Percentiles rank a stretch among this genome's conserved stretches.
Evolutionary conservation across 2,888 invertebrate species (phyloP).

Genomic region (Hemicrepidius hirtus): DNA sequence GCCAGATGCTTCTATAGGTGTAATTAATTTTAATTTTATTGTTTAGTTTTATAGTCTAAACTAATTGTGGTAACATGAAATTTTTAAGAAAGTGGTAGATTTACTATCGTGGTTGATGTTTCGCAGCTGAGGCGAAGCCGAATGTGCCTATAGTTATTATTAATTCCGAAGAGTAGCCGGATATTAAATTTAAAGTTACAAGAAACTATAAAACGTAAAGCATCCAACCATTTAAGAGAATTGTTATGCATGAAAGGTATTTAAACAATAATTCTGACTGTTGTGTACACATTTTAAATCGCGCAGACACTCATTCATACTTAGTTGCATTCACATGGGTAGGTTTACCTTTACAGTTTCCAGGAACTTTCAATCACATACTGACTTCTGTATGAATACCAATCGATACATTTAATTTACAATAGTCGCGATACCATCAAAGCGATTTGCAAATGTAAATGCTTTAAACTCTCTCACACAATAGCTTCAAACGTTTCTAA

Average conservation of each 20-base stretch:
- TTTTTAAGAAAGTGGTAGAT: no score
- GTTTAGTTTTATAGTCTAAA: no score
- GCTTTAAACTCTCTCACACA: conserved; percentile 12
- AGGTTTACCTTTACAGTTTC: conserved; percentile 53
- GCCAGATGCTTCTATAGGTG: no score
- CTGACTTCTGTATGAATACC: conserved; percentile 56
- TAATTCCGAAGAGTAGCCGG: conserved; percentile 53
- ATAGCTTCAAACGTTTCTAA: conserved; percentile 4
- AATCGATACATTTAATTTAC: conserved; percentile 48
- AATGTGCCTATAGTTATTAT: conserved; percentile 32
- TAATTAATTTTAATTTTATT: no score
- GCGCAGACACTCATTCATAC: conserved; percentile 52
- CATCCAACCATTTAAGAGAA: conserved; percentile 47
- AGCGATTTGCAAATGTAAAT: conserved; percentile 35
- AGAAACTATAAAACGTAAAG: conserved; percentile 55
- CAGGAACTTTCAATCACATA: conserved; percentile 54
- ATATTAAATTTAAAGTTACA: conserved; percentile 56
- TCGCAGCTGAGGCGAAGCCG: no score
- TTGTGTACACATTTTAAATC: conserved; percentile 49
- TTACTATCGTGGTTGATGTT: no score
- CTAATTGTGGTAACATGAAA: no score
- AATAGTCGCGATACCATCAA: conserved; percentile 29
- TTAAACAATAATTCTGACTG: conserved; percentile 58
- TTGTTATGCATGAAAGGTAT: conserved; percentile 57
- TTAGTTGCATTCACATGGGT: conserved; percentile 54